Percentiles rank a stretch among this genome's conserved stretches.
These are phyloP conservation scores for Lateolabrax maculatus DNA, from an alignment of 2,797 vertebrate genomes.

Conservation along the genomic window DNA sequence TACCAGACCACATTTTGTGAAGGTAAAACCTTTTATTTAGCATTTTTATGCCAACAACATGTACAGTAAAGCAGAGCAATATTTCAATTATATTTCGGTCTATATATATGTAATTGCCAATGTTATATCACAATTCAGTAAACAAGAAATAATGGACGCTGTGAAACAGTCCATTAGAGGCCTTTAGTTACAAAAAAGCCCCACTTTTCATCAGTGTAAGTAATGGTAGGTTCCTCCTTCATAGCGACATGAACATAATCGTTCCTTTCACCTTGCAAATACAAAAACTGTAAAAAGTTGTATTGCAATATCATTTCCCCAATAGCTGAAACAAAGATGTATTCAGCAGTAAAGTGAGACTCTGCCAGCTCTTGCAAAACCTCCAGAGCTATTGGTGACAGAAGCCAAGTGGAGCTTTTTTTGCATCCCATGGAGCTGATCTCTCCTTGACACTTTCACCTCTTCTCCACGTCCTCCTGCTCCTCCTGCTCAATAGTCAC, in stretches of 20 bases:
- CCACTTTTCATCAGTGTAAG: neutral
- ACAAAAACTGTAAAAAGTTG: neutral
- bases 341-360: neutral
- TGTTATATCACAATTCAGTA: neutral
- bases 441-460: conserved; percentile 2
- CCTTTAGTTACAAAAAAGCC: neutral
- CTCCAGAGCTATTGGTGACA: conserved; percentile 15
- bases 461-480: conserved; percentile 9
- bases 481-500: conserved; percentile 37
- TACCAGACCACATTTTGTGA: neutral
- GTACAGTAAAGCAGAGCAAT: neutral
- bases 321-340: conserved; percentile 11
- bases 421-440: conserved; percentile 18
- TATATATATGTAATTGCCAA: neutral
- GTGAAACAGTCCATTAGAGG: neutral
- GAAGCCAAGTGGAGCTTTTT: conserved; percentile 12
- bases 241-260: neutral
- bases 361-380: conserved; percentile 18
- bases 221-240: neutral
- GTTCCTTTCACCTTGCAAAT: conserved; percentile 3
- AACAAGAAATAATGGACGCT: neutral
- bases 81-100: neutral
- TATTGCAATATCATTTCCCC: neutral
- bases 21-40: neutral
- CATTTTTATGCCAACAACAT: neutral